Conservation (phyloP, 2,888 invertebrate genomes). For the Drosophila atripex region DNA sequence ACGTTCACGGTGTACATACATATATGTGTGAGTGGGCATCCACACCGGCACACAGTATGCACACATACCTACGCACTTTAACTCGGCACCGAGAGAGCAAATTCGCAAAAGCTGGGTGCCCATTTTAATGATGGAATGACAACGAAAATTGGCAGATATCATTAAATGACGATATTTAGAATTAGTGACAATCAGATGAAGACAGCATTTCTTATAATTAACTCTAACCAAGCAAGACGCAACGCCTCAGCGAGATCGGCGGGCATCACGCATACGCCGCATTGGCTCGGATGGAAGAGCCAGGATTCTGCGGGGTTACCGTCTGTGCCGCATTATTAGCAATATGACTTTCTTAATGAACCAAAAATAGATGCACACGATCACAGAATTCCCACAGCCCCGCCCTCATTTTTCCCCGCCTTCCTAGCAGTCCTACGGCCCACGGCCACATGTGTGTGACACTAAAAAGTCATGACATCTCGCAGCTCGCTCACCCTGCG, state of each 20-base stretch:
- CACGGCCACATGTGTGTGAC: constrained; percentile 58
- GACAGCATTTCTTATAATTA: constrained; percentile 79
- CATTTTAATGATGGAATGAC: constrained; percentile 70
- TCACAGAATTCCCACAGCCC: constrained; percentile 64
- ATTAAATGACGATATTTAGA: constrained; percentile 70
- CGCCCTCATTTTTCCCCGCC: constrained; percentile 65
- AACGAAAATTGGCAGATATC: constrained; percentile 72
- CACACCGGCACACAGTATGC: constrained; percentile 13
- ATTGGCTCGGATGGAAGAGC: constrained; percentile 47
- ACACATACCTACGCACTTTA: constrained; percentile 9
- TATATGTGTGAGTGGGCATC: constrained; percentile 32
- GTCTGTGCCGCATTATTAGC: constrained; percentile 70
- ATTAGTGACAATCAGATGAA: constrained; percentile 76
- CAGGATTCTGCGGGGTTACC: constrained; percentile 38
- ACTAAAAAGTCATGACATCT: constrained; percentile 81
- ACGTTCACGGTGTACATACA: constrained; percentile 23
- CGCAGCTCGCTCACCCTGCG: constrained; percentile 73
- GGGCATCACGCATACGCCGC: constrained; percentile 41
- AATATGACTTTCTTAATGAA: constrained; percentile 77
- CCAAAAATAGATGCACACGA: constrained; percentile 76
- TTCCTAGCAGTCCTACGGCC: neutral
- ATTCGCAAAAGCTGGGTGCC: constrained; percentile 25
- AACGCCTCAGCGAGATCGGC: constrained; percentile 73
- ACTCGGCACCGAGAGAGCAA: constrained; percentile 19
- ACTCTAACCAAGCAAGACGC: constrained; percentile 79